Conservation (phyloP, 2,888 invertebrate species). For the Odontothrips loti region DNA sequence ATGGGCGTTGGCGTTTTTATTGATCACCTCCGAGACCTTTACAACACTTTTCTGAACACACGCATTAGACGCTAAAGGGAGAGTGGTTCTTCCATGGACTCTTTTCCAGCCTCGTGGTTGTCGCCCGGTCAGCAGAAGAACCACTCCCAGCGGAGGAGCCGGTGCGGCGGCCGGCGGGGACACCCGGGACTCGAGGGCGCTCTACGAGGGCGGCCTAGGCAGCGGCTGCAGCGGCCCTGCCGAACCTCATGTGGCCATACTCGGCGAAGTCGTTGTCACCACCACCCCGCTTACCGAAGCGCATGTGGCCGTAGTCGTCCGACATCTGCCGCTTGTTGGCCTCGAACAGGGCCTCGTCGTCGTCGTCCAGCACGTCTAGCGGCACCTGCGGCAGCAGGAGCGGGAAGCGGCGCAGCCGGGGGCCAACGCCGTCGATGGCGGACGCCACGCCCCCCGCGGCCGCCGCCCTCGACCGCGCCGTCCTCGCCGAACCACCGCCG, state of each 20-base stretch:
- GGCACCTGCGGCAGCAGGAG: slow-evolving; percentile 8
- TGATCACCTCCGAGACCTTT: too few relatives aligned
- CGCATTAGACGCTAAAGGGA: too few relatives aligned
- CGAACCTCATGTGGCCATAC: slow-evolving; percentile 8
- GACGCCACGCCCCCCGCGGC: not conserved
- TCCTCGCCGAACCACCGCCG: not conserved
- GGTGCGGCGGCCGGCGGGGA: too few relatives aligned
- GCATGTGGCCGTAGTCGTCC: slow-evolving; percentile 38
- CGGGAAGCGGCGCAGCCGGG: slow-evolving; percentile 3
- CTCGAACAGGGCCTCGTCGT: slow-evolving; percentile 12
- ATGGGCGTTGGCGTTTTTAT: too few relatives aligned
- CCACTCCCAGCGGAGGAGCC: too few relatives aligned
- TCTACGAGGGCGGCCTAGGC: too few relatives aligned
- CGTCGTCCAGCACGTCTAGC: slow-evolving; percentile 10
- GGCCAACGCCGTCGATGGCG: not conserved
- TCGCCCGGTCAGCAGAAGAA: too few relatives aligned
- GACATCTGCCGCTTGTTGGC: slow-evolving; percentile 20
- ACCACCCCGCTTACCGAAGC: slow-evolving; percentile 35
- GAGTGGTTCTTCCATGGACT: too few relatives aligned
- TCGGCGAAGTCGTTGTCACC: slow-evolving; percentile 9
- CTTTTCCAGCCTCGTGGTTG: too few relatives aligned
- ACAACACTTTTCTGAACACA: too few relatives aligned
- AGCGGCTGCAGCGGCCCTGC: slow-evolving; percentile 3
- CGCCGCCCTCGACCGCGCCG: not conserved
- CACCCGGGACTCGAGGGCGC: too few relatives aligned